Base-by-base conservation (phyloP, 2,888 invertebrate genomes). In the Polia nebulosa region DNA sequence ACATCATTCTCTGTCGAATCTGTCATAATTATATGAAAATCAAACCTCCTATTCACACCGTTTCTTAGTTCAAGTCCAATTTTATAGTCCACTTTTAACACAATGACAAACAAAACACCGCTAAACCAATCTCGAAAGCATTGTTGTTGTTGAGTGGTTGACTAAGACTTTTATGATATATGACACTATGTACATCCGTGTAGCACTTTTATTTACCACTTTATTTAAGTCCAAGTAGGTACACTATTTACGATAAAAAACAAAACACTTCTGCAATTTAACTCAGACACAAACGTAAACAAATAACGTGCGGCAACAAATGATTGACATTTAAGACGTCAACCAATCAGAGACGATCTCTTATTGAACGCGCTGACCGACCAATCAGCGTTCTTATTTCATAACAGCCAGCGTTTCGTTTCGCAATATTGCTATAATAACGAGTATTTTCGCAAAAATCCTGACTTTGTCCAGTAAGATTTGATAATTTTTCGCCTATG, bases 131-230 rank as follows among this genome's bases (percentile, higher is more conserved):
- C 59, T 59, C 58, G 59, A 59, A 59, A 66, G 57, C 64, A 57
- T 49, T 64, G 57, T 57, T 64, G 64, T 64, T 57, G 64, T 64
- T 64, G 64, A 64, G 57, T 57, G 57, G 64, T 64, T 49, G 49
- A 64, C 47, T 41, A 57, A 49, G 56, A 64, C 47, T 56, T 57
- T 63, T 63, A 63, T 63, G 63, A 63, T 36, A 56, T 56, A 56
- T 63, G 63, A 63, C 63, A 63, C 61, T 62, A 62, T 59, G 59
- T 59, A 59, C 56, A 63, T 56, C 63, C 63, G 63, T 63, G 63
- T 63, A 63, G 63, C 63, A 63, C 63, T 63, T 63, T 63, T 63
- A 63, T 63, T 63, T 63, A 63, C 63, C 47, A 63, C 63, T 63
- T 63, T 63, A 63, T 55, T 63, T 63, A 63, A 63, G 63, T 63